These are phyloP conservation scores for Smittia sp. DNA, from an alignment of 2,888 invertebrate species.

Conservation along the genomic window DNA sequence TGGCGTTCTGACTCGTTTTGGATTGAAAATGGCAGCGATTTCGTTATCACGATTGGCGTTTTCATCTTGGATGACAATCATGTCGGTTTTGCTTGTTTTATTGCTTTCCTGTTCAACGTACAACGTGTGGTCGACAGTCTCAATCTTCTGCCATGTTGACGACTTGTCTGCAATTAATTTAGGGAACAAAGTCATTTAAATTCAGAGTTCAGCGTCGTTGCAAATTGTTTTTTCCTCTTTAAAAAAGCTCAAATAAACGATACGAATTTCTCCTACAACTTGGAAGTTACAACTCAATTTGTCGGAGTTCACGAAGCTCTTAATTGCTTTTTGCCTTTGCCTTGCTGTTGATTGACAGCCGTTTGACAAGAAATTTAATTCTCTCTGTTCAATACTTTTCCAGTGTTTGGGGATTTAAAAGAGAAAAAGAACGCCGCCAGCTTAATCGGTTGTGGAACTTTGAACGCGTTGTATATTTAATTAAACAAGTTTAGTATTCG, in stretches of 20 bases:
- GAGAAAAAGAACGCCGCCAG: background rate
- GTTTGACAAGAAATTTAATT: background rate
- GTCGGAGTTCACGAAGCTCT: background rate
- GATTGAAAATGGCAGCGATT: constrained; percentile 79
- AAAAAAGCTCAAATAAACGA: too few relatives aligned
- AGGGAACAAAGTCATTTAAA: background rate
- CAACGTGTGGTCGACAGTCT: background rate
- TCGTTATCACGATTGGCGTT: constrained; percentile 59
- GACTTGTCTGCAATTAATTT: background rate
- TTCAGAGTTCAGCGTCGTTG: too few relatives aligned
- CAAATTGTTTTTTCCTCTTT: too few relatives aligned
- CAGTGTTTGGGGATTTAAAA: background rate
- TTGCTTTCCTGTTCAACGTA: background rate
- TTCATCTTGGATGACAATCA: constrained; percentile 39
- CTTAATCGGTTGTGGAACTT: constrained; percentile 2
- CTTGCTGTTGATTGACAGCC: background rate
- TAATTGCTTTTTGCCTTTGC: constrained; percentile 6
- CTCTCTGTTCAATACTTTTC: background rate
- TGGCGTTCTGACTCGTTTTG: constrained; percentile 66
- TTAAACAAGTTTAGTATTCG: background rate
- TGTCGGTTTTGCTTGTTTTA: background rate
- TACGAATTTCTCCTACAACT: too few relatives aligned
- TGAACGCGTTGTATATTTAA: background rate
- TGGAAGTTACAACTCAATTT: background rate
- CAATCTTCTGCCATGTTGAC: background rate